phyloP scores from a whole-genome alignment of 2,888 invertebrate species.

The Mycalesis mineus region DNA sequence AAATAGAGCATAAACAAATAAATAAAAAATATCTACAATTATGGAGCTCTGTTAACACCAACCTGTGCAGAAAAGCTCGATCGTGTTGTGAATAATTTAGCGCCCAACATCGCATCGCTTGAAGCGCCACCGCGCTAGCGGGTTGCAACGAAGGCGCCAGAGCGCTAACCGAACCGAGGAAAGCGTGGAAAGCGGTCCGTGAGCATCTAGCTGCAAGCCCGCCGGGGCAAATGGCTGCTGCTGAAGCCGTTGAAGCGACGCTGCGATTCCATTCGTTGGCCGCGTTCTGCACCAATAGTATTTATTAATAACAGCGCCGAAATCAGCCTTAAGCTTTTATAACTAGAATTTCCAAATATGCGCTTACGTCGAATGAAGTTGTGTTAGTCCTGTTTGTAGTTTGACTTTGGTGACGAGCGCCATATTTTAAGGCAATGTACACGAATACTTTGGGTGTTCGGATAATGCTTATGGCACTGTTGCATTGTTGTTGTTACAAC shows the following conservation, averaged over 20 bases:
- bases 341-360: no score
- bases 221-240: constrained; percentile 63
- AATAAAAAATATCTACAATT: no score
- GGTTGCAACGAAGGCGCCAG: constrained; percentile 92
- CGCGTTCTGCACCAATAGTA: constrained; percentile 33
- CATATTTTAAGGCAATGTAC: no score
- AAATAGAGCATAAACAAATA: no score
- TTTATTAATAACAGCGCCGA: not conserved
- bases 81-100: constrained; percentile 92
- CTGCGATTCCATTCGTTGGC: constrained; percentile 40
- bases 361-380: no score
- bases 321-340: no score
- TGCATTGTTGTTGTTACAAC: no score
- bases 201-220: constrained; percentile 55
- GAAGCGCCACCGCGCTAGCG: constrained; percentile 91
- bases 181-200: constrained; percentile 87
- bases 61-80: constrained; percentile 92
- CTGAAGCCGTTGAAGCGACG: constrained; percentile 46
- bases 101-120: constrained; percentile 96
- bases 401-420: no score
- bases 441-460: no score
- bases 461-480: no score
- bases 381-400: no score
- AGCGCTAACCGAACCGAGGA: constrained; percentile 94
- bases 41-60: not conserved